Evolutionary conservation across 2,113 vertebrate genomes (phyloP), one percentile per base, ranked within the genome.

Genomic region (Cephalophus harveyi): DNA sequence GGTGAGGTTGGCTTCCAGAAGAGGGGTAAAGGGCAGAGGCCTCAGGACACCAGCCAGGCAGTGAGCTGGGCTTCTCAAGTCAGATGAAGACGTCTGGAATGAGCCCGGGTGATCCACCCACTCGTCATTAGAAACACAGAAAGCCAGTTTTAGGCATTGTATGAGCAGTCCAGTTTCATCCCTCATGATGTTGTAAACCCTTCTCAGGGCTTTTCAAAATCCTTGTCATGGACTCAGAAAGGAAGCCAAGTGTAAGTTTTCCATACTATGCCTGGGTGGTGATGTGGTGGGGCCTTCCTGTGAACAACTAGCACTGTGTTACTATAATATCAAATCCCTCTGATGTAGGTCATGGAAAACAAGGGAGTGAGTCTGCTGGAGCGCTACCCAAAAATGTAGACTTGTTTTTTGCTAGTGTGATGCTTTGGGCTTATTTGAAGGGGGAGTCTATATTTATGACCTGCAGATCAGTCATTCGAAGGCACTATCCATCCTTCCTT

Each of bases 371-470:
- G 85, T 92, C 59, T 89, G 7, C 48, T 54, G 64, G 67, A 60
- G 67, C 27, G 30, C n/a, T 55, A 28, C 57, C 86, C n/a, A 6
- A 28, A 91, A 78, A 16, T 2, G 40, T 9, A 7, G 13, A 27
- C 78, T 89, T 28, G 19, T 60, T 98, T 82, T 82, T 74, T 57
- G 23, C 89, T 59, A 64, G 28, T 89, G 7, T 96, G 79, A 95
- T 88, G 76, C 40, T 76, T 97, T 55, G 6, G 85, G 54, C 25
- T 76, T 60, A n/a, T 71, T 60, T 79, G 87, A 86, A 93, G 76
- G 57, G 81, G 27, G 40, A 7, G 12, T 59, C 86, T n/a, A n/a
- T n/a, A n/a, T n/a, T n/a, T n/a, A n/a, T n/a, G n/a, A n/a, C n/a
- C n/a, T n/a, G n/a, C n/a, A n/a, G n/a, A n/a, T n/a, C n/a, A n/a